Evolutionary conservation across 2,888 invertebrate species (phyloP), one percentile per base, ranked within the genome.

Genomic region (Tetheella fluctuosa): DNA sequence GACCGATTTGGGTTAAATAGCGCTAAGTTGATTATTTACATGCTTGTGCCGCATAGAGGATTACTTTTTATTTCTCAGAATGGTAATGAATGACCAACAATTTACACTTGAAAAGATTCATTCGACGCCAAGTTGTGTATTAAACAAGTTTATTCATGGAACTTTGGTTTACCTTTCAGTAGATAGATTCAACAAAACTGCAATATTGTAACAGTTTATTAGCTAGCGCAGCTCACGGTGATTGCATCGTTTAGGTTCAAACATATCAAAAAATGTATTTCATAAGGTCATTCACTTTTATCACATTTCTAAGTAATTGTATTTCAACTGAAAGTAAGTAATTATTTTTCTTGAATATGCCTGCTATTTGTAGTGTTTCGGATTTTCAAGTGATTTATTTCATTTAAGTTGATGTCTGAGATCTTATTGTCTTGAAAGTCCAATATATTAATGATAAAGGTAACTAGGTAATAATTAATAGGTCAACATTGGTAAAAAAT

Each of bases 11-110:
- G n/a, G n/a, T n/a, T n/a, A n/a, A n/a, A n/a, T n/a, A n/a, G n/a
- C n/a, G n/a, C n/a, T n/a, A n/a, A n/a, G n/a, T n/a, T n/a, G n/a
- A n/a, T n/a, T n/a, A n/a, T n/a, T n/a, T n/a, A n/a, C n/a, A n/a
- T n/a, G n/a, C n/a, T n/a, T n/a, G n/a, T n/a, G n/a, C n/a, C n/a
- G 7, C 15, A 48, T n/a, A 57, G 64, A 77, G 53, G 70, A 77
- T 59, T 58, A 75, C 59, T 78, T 77, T 72, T 64, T 79, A n/a
- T 60, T 84, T 76, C 77, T 79, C 58, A 68, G 78, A 74, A 83
- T 77, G 52, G 64, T 73, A 54, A 71, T 79, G 63, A 78, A 77
- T 70, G 76, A 72, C 63, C 69, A 65, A 30, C 69, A 74, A 67
- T 67, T 71, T 67, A 59, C 67, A 54, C 69, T 75, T 67, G 65